phyloP scores from a whole-genome alignment of 2,888 invertebrate species.

The Ormyrus thymus region DNA sequence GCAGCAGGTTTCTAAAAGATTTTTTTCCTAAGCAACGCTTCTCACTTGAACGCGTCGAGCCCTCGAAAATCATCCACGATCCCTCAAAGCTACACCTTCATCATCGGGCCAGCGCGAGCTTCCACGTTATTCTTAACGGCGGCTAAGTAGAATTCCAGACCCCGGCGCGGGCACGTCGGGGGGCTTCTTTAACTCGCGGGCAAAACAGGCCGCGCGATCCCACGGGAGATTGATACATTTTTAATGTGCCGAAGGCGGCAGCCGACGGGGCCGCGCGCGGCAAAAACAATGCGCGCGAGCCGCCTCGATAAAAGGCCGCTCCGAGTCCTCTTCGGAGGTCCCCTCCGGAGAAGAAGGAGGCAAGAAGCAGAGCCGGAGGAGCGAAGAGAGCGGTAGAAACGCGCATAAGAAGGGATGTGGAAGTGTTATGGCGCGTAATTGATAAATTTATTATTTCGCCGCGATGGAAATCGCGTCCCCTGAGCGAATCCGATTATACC shows the following conservation, averaged over 20 bases:
- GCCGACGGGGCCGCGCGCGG: conserved; percentile 23
- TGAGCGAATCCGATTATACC: too few relatives aligned
- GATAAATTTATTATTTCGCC: too few relatives aligned
- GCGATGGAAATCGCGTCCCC: too few relatives aligned
- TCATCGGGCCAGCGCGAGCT: not conserved
- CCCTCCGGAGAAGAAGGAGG: conserved; percentile 13
- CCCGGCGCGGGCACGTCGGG: not conserved
- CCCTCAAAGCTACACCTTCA: not conserved
- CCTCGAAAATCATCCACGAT: too few relatives aligned
- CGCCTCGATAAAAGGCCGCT: not conserved
- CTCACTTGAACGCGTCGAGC: too few relatives aligned
- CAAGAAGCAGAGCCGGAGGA: conserved; percentile 33
- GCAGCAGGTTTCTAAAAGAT: too few relatives aligned
- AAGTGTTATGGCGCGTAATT: too few relatives aligned
- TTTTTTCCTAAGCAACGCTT: too few relatives aligned
- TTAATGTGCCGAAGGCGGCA: conserved; percentile 60
- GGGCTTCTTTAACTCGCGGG: not conserved
- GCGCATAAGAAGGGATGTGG: not conserved
- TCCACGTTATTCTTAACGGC: not conserved
- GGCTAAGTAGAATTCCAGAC: conserved; percentile 30
- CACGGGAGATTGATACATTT: conserved; percentile 67
- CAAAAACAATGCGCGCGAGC: conserved; percentile 46
- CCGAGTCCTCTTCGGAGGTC: too few relatives aligned
- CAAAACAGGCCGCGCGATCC: conserved; percentile 41
- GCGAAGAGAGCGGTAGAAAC: conserved; percentile 21